phyloP scores from a whole-genome alignment of 1,140 invertebrate genomes.

The Gerris buenoi region DNA sequence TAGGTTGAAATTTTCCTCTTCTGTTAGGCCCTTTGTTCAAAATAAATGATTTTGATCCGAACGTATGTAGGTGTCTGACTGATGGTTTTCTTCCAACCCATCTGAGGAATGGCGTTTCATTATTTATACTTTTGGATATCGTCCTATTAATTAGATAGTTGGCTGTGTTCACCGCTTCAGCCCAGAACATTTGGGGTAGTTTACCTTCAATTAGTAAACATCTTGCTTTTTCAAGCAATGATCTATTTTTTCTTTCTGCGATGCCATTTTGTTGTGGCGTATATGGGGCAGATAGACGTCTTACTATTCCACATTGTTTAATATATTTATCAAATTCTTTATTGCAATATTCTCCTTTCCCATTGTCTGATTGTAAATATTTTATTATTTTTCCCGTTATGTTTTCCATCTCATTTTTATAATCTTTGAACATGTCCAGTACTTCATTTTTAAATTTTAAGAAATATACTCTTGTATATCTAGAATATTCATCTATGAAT shows the following conservation, averaged over 20 bases:
- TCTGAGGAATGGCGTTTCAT: no score
- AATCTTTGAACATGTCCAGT: not conserved
- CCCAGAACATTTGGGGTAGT: not conserved
- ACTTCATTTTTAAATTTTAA: not conserved
- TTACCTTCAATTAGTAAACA: not conserved
- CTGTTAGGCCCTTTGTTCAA: no score
- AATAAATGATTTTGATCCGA: no score
- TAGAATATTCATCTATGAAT: not conserved
- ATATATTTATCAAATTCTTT: not conserved
- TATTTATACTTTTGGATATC: no score
- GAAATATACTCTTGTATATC: not conserved
- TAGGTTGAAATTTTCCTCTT: no score
- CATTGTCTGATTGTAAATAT: not conserved
- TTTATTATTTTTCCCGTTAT: not conserved
- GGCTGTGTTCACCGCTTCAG: no score
- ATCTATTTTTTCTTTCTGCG: not conserved
- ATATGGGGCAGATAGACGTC: not conserved
- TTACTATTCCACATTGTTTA: not conserved
- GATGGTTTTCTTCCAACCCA: no score
- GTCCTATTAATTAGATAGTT: no score
- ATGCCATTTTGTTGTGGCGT: not conserved
- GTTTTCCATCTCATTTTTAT: not conserved
- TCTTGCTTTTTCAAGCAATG: not conserved
- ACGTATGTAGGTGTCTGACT: no score
- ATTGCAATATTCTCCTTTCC: not conserved